These are phyloP conservation scores for Hyposmocoma kahamanoa DNA, from an alignment of 1,140 invertebrate genomes.

Conservation along the genomic window DNA sequence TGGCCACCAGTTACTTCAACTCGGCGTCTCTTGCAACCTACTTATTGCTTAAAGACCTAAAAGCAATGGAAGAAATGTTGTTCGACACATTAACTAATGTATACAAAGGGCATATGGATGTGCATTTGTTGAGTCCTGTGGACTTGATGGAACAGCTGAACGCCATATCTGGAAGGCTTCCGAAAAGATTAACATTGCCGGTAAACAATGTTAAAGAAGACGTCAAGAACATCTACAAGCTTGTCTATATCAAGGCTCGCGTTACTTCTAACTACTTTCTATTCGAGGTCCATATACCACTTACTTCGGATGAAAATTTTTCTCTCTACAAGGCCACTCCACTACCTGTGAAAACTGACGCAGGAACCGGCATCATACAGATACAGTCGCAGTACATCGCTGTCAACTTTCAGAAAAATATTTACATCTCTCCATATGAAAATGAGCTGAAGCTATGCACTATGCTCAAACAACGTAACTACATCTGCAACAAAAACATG, in stretches of 20 bases:
- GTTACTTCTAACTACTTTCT: slow-evolving; percentile 8
- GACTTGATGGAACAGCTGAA: slow-evolving; percentile 12
- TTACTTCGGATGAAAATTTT: slow-evolving; percentile 11
- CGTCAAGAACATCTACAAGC: slow-evolving; percentile 11
- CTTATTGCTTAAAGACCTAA: slow-evolving; percentile 10
- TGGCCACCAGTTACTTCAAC: slow-evolving; percentile 12
- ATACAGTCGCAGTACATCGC: neutral
- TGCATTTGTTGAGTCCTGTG: slow-evolving; percentile 12
- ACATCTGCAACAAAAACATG: slow-evolving; percentile 11
- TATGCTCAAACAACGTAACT: neutral
- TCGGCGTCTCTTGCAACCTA: slow-evolving; percentile 9
- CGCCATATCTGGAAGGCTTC: slow-evolving; percentile 10
- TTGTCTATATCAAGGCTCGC: slow-evolving; percentile 10
- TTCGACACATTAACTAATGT: slow-evolving; percentile 17
- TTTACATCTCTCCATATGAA: neutral
- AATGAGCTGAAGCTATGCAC: neutral
- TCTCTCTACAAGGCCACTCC: slow-evolving; percentile 14
- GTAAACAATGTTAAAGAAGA: slow-evolving; percentile 8
- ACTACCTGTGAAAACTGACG: slow-evolving; percentile 6
- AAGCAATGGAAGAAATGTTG: slow-evolving; percentile 11
- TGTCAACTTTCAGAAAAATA: neutral
- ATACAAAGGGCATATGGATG: slow-evolving; percentile 17
- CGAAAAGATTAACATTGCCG: slow-evolving; percentile 12
- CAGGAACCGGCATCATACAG: neutral
- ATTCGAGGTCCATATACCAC: slow-evolving; percentile 16